These are phyloP conservation scores for Polietes domitor DNA, from an alignment of 2,888 invertebrate genomes.

Conservation along the genomic window DNA sequence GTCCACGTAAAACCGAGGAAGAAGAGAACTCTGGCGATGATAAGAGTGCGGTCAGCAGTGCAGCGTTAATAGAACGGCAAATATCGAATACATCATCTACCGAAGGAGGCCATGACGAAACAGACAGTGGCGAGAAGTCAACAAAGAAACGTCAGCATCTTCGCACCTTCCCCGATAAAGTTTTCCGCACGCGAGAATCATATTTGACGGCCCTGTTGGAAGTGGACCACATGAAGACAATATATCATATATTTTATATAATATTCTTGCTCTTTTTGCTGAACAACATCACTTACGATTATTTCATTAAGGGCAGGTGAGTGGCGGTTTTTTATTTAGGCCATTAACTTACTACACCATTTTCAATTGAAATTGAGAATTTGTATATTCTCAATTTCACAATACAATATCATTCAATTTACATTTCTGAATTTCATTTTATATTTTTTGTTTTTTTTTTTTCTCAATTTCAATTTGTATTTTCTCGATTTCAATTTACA, in stretches of 20 bases:
- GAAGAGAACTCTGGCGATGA: background rate
- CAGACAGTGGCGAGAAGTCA: background rate
- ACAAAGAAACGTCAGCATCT: slow-evolving; percentile 69
- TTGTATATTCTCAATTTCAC: too few species aligned
- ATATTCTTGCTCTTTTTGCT: slow-evolving; percentile 88
- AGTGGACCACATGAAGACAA: slow-evolving; percentile 89
- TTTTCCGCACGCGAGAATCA: slow-evolving; percentile 88
- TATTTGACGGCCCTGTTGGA: slow-evolving; percentile 90
- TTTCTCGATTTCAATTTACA: too few species aligned
- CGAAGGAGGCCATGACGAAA: background rate
- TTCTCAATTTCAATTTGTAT: too few species aligned
- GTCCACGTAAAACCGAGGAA: background rate
- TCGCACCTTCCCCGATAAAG: slow-evolving; percentile 83
- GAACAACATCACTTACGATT: slow-evolving; percentile 86
- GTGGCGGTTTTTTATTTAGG: background rate
- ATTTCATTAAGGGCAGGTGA: slow-evolving; percentile 88
- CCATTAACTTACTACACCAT: too few species aligned
- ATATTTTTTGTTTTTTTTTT: too few species aligned
- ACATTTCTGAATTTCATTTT: too few species aligned
- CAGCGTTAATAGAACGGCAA: background rate
- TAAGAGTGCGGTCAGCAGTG: background rate
- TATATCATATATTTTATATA: slow-evolving; percentile 92
- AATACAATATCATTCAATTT: too few species aligned
- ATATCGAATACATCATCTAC: background rate
- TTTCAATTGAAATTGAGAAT: too few species aligned